Conservation (phyloP, 1,140 invertebrate genomes). For the Charaxes varanes region DNA sequence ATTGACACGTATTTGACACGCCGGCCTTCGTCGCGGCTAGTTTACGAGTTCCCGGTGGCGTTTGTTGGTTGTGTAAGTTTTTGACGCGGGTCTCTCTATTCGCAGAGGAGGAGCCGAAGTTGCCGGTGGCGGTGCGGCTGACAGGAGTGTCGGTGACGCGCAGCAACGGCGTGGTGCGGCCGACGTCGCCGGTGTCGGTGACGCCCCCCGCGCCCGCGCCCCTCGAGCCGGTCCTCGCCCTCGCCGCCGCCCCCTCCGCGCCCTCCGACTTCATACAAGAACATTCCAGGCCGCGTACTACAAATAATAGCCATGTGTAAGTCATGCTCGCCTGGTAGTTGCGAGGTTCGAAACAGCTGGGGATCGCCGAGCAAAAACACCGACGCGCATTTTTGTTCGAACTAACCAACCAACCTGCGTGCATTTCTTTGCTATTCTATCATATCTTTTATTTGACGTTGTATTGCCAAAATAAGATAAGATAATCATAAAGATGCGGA, state of each 20-base stretch:
- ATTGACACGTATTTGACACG: conserved; percentile 62
- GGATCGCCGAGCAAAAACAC: conserved; percentile 2
- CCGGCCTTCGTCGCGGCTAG: conserved; percentile 18
- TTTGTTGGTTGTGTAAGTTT: neutral
- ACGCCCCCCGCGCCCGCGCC: conserved; percentile 27
- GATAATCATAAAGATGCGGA: no score
- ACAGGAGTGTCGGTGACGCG: conserved; percentile 48
- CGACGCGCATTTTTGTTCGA: neutral
- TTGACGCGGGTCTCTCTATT: conserved; percentile 33
- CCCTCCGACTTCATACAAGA: conserved; percentile 64
- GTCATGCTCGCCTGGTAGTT: conserved; percentile 51
- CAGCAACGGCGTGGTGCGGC: conserved; percentile 49
- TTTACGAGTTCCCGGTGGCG: conserved; percentile 7
- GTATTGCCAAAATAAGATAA: neutral
- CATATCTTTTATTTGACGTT: neutral
- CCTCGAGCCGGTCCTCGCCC: conserved; percentile 22
- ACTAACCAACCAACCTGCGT: no score
- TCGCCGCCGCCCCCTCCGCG: conserved; percentile 29
- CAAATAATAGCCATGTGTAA: conserved; percentile 58
- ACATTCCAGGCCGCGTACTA: conserved; percentile 67
- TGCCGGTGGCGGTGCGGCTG: conserved; percentile 52
- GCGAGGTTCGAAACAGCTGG: conserved; percentile 55
- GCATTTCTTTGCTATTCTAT: neutral
- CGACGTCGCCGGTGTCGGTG: conserved; percentile 39
- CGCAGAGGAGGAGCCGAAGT: conserved; percentile 66